Evolutionary conservation across 1,140 invertebrate species (phyloP).

Genomic region (Manduca sexta): DNA sequence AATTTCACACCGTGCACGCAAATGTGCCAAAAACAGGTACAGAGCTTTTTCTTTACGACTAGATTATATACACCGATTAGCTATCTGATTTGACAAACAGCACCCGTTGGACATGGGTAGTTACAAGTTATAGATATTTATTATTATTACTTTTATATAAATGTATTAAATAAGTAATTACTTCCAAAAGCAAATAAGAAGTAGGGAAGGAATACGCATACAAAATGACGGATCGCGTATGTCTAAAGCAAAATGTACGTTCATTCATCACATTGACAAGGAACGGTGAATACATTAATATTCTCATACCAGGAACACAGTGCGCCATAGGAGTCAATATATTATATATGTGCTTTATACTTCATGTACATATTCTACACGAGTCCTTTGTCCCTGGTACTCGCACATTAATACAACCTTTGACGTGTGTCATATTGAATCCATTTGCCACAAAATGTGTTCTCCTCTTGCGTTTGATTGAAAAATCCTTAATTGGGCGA

Average conservation of each 20-base stretch:
- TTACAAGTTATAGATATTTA: too few species aligned
- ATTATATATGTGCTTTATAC: background rate
- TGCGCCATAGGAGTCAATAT: background rate
- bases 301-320: background rate
- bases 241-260: conserved; percentile 6
- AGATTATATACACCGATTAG: too few species aligned
- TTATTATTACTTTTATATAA: too few species aligned
- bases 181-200: background rate
- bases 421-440: background rate
- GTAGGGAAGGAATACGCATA: background rate
- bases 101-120: too few species aligned
- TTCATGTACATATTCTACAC: background rate
- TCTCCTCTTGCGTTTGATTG: conserved; percentile 5
- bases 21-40: too few species aligned
- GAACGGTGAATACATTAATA: conserved; percentile 4
- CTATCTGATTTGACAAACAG: too few species aligned
- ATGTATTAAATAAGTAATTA: too few species aligned
- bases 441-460: background rate
- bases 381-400: background rate
- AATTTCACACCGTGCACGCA: too few species aligned
- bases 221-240: conserved; percentile 7
- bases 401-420: too few species aligned
- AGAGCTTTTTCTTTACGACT: too few species aligned
- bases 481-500: conserved; percentile 14
- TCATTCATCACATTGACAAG: conserved; percentile 12